Evolutionary conservation across 2,797 vertebrate species (phyloP).

Genomic region (Anguilla pacifica): DNA sequence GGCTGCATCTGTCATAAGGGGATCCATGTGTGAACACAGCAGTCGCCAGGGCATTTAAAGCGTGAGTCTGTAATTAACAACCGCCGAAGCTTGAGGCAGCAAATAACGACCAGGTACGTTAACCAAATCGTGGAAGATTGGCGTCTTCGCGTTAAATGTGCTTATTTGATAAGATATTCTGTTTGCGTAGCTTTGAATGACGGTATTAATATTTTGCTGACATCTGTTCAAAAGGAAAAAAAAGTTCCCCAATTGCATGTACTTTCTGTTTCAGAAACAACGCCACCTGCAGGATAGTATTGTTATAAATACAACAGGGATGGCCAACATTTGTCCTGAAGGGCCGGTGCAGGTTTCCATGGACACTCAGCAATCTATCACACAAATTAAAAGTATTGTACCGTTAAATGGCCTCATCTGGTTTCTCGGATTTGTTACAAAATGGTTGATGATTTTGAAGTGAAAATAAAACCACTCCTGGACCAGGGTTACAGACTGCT

Average conservation of each 20-base stretch:
- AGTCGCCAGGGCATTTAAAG: not conserved
- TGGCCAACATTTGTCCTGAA: not conserved
- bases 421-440: not conserved
- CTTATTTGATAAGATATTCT: not conserved
- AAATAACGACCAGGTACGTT: not conserved
- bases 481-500: not conserved
- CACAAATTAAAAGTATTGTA: not conserved
- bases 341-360: not conserved
- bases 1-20: not conserved
- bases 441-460: not conserved
- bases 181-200: not conserved
- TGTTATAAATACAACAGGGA: not conserved
- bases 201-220: not conserved
- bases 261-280: not conserved
- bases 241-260: not conserved
- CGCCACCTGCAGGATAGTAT: not conserved
- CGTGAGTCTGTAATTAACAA: not conserved
- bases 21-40: not conserved
- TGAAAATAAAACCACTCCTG: not conserved
- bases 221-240: not conserved
- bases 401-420: not conserved
- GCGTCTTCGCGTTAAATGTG: not conserved
- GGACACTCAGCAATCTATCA: not conserved
- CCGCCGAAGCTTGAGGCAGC: not conserved
- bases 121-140: not conserved